Evolutionary conservation across 2,888 invertebrate species (phyloP).

Genomic region (Dendrolimus houi): DNA sequence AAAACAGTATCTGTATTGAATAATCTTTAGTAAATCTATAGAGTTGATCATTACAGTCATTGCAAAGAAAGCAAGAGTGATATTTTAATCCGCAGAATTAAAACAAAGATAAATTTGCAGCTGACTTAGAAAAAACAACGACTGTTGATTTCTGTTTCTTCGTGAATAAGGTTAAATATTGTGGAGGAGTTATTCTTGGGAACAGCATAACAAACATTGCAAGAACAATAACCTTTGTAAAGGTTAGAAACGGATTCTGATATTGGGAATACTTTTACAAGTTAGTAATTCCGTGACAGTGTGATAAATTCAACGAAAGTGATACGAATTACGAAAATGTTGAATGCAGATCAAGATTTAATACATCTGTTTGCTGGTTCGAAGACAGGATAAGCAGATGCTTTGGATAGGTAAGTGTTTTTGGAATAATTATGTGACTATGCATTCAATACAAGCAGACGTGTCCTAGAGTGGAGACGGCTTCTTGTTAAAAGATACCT

Average conservation of each 20-base stretch:
- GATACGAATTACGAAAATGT: background rate
- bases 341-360: background rate
- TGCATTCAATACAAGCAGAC: no score
- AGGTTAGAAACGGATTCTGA: constrained; percentile 33
- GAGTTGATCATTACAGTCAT: background rate
- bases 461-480: no score
- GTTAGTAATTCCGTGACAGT: background rate
- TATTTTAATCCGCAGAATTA: background rate
- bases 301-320: background rate
- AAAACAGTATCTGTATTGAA: background rate
- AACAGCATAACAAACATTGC: constrained; percentile 19
- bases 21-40: background rate
- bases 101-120: background rate
- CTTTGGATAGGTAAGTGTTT: background rate
- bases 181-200: background rate
- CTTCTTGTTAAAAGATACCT: no score
- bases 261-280: constrained; percentile 15
- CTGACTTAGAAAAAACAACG: no score
- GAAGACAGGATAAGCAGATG: background rate
- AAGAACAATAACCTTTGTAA: constrained; percentile 36
- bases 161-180: background rate
- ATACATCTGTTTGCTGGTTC: background rate
- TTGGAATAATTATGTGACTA: background rate
- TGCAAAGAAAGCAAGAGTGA: background rate
- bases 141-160: no score